Evolutionary conservation across 2,113 vertebrate genomes (phyloP).

Genomic region (Anolis carolinensis): DNA sequence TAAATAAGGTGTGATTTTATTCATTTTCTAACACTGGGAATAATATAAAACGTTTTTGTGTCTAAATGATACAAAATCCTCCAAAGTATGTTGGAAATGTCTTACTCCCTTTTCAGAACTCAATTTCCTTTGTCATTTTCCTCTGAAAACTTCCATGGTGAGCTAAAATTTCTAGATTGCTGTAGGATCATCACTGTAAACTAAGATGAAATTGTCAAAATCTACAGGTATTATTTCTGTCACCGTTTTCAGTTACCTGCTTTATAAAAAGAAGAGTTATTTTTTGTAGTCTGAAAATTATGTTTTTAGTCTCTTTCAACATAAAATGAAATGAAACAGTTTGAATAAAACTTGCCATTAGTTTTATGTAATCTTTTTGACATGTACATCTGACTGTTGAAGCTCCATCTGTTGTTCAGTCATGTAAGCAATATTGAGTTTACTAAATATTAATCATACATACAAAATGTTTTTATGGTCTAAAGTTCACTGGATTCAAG

Average conservation of each 20-base stretch:
- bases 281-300: not conserved
- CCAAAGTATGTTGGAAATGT: not conserved
- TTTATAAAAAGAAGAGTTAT: not conserved
- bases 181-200: not conserved
- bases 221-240: not conserved
- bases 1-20: not conserved
- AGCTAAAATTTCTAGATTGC: not conserved
- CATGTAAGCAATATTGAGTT: conserved; percentile 16
- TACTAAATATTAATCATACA: conserved; percentile 17
- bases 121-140: not conserved
- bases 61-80: not conserved
- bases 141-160: not conserved
- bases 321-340: conserved; percentile 10
- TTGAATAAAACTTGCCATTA: not conserved
- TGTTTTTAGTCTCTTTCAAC: conserved; percentile 15
- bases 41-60: not conserved
- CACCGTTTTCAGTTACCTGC: not conserved
- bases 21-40: not conserved
- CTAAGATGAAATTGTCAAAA: not conserved
- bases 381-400: conserved; percentile 14
- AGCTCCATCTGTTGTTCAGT: conserved; percentile 12
- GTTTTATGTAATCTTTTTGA: not conserved
- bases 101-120: not conserved
- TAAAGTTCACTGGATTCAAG: conserved; percentile 13
- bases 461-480: conserved; percentile 9